phyloP scores from a whole-genome alignment of 2,797 vertebrate species.

The Rhadinocentrus ornatus region DNA sequence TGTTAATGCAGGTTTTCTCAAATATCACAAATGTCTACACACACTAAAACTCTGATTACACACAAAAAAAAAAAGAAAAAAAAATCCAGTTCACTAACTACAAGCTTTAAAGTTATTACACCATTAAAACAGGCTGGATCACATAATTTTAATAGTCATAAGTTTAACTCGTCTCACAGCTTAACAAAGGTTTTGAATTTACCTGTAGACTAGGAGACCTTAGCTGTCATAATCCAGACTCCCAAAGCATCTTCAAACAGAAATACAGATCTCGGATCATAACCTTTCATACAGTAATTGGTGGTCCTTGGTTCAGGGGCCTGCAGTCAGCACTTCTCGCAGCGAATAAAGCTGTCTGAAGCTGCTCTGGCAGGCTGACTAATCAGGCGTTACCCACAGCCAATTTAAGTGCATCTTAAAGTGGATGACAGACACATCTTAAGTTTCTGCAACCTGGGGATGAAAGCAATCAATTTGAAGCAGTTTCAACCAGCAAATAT shows the following conservation, averaged over 20 bases:
- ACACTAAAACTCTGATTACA: conserved; percentile 50
- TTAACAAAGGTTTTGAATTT: conserved; percentile 69
- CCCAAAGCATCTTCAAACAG: conserved; percentile 64
- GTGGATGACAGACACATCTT: conserved; percentile 65
- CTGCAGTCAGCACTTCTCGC: conserved; percentile 57
- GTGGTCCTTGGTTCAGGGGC: conserved; percentile 63
- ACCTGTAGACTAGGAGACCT: conserved; percentile 56
- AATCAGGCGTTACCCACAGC: conserved; percentile 67
- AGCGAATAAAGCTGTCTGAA: conserved; percentile 60
- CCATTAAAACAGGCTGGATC: conserved; percentile 46
- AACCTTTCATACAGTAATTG: conserved; percentile 74
- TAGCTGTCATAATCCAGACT: conserved; percentile 45
- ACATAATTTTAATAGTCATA: conserved; percentile 50
- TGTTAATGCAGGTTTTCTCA: conserved; percentile 59
- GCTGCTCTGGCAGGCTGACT: conserved; percentile 61
- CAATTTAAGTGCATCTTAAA: conserved; percentile 68
- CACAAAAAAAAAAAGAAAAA: background rate
- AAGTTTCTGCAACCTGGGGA: conserved; percentile 65
- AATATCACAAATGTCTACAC: conserved; percentile 61
- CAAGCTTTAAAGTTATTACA: conserved; percentile 32
- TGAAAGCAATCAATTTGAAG: conserved; percentile 68
- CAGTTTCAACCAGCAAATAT: conserved; percentile 47
- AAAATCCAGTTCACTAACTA: conserved; percentile 25
- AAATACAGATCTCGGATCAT: conserved; percentile 67
- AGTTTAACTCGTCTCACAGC: conserved; percentile 59